Percentiles rank a stretch among this genome's conserved stretches.
Evolutionary conservation across 2,888 invertebrate genomes (phyloP).

Genomic region (Neuroscelio doddi): DNA sequence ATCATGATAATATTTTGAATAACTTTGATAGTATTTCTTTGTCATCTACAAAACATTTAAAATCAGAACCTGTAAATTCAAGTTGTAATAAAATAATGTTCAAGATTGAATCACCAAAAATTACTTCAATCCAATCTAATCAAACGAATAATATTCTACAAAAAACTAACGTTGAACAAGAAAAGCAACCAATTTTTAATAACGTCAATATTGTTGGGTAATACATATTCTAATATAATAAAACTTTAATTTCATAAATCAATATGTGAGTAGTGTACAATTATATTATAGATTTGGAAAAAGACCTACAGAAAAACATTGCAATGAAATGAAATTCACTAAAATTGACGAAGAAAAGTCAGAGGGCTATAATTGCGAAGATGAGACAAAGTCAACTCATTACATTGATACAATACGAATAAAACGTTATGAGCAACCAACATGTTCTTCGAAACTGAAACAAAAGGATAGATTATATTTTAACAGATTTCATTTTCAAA

Average conservation of each 20-base stretch:
- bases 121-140: not conserved
- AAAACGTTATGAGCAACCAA: slow-evolving; percentile 76
- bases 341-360: slow-evolving; percentile 4
- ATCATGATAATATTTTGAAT: slow-evolving; percentile 59
- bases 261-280: too few species aligned
- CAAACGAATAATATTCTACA: not conserved
- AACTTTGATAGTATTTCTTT: slow-evolving; percentile 56
- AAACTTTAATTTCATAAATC: too few species aligned
- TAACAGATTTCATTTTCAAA: slow-evolving; percentile 71
- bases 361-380: slow-evolving; percentile 12
- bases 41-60: slow-evolving; percentile 53
- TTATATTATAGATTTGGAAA: not conserved
- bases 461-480: slow-evolving; percentile 75
- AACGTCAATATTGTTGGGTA: not conserved
- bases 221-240: too few species aligned
- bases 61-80: slow-evolving; percentile 25
- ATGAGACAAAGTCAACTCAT: not conserved
- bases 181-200: not conserved
- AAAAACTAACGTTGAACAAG: not conserved
- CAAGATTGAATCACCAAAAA: not conserved
- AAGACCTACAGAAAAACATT: not conserved
- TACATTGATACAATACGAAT: not conserved
- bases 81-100: not conserved
- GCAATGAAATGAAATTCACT: not conserved
- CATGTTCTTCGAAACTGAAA: slow-evolving; percentile 80